phyloP scores from a whole-genome alignment of 2,113 vertebrate species.

The Camelus bactrianus region DNA sequence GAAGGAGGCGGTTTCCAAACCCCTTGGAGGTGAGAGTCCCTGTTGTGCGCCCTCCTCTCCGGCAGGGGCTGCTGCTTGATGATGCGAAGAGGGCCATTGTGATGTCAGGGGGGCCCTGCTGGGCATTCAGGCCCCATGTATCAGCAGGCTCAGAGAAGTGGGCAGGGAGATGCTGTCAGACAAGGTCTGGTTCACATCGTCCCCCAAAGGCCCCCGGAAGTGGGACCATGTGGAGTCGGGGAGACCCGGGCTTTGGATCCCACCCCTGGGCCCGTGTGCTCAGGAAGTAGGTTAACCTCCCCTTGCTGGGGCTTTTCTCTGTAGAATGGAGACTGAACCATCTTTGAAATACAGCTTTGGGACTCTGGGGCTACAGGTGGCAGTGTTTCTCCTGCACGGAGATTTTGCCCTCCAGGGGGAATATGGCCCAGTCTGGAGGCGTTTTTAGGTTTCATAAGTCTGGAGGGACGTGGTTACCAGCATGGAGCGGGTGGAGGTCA shows the following conservation, averaged over 20 bases:
- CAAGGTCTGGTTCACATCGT: accelerated
- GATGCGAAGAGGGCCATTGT: background rate
- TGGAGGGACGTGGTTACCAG: background rate
- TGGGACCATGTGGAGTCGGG: accelerated
- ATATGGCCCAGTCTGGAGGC: no score
- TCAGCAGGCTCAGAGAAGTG: accelerated
- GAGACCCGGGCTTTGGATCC: accelerated
- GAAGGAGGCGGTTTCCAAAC: background rate
- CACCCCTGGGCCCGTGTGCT: accelerated
- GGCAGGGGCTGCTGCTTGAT: accelerated
- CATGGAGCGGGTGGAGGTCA: accelerated
- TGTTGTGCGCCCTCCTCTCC: background rate
- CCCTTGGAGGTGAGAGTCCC: no score
- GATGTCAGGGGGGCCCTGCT: accelerated
- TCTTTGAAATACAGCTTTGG: accelerated
- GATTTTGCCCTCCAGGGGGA: accelerated
- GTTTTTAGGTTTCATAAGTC: accelerated
- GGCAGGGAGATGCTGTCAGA: accelerated
- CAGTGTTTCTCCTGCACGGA: background rate
- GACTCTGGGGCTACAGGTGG: accelerated
- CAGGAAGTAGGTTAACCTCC: accelerated
- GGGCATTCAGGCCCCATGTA: accelerated
- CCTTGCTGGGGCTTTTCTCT: accelerated
- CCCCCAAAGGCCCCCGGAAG: accelerated
- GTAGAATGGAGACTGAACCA: accelerated